Conservation (phyloP, 1,140 invertebrate species). For the Drosophila albomicans region DNA sequence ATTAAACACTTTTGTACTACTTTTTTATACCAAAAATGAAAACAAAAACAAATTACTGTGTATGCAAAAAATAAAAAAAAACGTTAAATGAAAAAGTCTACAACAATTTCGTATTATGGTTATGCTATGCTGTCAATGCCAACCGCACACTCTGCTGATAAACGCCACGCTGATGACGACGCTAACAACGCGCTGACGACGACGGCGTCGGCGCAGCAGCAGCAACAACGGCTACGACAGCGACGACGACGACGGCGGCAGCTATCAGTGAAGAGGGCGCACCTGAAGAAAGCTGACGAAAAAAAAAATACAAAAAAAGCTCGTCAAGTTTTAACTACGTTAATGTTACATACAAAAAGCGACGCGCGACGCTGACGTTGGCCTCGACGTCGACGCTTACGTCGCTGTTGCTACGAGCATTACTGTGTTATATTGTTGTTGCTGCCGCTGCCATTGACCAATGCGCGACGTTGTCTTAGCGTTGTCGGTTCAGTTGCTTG, state of each 20-base stretch:
- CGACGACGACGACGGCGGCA: slow-evolving; percentile 6
- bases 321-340: slow-evolving; percentile 72
- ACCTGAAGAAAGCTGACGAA: slow-evolving; percentile 67
- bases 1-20: slow-evolving; percentile 74
- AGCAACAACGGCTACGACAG: neutral
- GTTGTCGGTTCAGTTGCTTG: slow-evolving; percentile 55
- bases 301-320: slow-evolving; percentile 59
- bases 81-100: slow-evolving; percentile 38
- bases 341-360: slow-evolving; percentile 58
- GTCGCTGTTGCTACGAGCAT: neutral
- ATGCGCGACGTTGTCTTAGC: slow-evolving; percentile 42
- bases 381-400: slow-evolving; percentile 23
- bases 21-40: slow-evolving; percentile 69
- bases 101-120: slow-evolving; percentile 35
- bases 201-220: neutral
- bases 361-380: slow-evolving; percentile 20
- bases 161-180: slow-evolving; percentile 20
- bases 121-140: slow-evolving; percentile 54
- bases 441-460: slow-evolving; percentile 50
- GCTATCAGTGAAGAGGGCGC: slow-evolving; percentile 45
- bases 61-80: slow-evolving; percentile 60
- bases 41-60: slow-evolving; percentile 52
- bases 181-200: neutral
- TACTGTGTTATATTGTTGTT: slow-evolving; percentile 3
- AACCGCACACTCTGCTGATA: slow-evolving; percentile 46